phyloP scores from a whole-genome alignment of 1,140 invertebrate species.

The Danaus plexippus region DNA sequence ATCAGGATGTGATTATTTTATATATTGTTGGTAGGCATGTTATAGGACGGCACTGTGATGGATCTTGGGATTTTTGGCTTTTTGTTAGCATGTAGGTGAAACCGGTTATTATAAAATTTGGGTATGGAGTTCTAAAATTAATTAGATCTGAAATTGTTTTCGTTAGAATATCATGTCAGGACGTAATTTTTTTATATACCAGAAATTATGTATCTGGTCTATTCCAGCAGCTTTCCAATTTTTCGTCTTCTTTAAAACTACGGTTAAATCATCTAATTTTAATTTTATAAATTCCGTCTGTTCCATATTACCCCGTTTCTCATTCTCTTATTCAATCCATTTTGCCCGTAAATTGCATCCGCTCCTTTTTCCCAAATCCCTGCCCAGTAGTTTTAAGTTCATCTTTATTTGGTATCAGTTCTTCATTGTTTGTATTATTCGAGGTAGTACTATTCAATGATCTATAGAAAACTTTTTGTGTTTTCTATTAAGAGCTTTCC shows the following conservation, averaged over 20 bases:
- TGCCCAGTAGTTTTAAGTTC: slow-evolving; percentile 14
- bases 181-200: slow-evolving; percentile 21
- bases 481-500: no score
- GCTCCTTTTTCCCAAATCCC: slow-evolving; percentile 10
- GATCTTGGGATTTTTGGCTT: slow-evolving; percentile 7
- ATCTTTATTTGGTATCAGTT: no score
- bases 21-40: no score
- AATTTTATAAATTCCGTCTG: slow-evolving; percentile 17
- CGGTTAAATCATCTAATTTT: slow-evolving; percentile 3
- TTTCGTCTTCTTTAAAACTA: slow-evolving; percentile 5
- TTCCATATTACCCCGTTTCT: slow-evolving; percentile 2
- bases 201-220: slow-evolving; percentile 22
- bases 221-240: slow-evolving; percentile 23
- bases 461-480: no score
- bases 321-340: slow-evolving; percentile 15
- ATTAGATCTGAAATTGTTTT: slow-evolving; percentile 13
- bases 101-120: slow-evolving; percentile 3
- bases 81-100: slow-evolving; percentile 11
- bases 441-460: no score
- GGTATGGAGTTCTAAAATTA: slow-evolving; percentile 1
- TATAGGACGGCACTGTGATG: no score
- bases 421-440: no score
- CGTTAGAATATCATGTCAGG: slow-evolving; percentile 12
- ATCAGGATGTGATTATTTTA: no score
- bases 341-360: slow-evolving; percentile 2